These are phyloP conservation scores for Micromussa lordhowensis DNA, from an alignment of 92 coral and sea anemone species.

Conservation along the genomic window DNA sequence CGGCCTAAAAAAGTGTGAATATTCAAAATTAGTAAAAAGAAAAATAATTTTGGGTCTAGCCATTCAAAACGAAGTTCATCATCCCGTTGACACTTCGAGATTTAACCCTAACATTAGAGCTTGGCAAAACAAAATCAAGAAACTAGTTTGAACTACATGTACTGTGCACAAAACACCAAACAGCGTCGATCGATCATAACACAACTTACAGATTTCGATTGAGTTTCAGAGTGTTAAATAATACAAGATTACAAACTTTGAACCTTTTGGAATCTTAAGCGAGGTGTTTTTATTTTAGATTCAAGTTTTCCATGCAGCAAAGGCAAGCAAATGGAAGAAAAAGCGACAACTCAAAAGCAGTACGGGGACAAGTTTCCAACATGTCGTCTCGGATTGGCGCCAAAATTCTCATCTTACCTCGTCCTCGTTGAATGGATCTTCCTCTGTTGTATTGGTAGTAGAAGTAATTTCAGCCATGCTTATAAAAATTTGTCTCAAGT, in stretches of 20 bases:
- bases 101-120: neutral
- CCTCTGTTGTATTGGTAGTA: conserved; percentile 11
- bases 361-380: neutral
- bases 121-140: neutral
- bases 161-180: neutral
- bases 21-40: neutral
- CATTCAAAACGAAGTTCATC: neutral
- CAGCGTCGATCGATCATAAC: neutral
- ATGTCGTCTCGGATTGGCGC: conserved; percentile 1
- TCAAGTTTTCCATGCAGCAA: neutral
- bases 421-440: conserved; percentile 85
- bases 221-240: neutral
- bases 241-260: neutral
- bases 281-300: neutral
- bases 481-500: neutral
- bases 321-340: neutral
- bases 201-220: neutral
- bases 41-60: neutral
- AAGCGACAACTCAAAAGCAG: neutral
- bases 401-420: conserved; percentile 59
- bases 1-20: conserved; percentile 64
- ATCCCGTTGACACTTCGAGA: neutral
- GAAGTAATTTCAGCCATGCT: conserved; percentile 19
- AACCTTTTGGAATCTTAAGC: neutral
- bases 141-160: neutral